Base-by-base conservation (phyloP, 2,888 invertebrate species). In the Rhogogaster chlorosoma region DNA sequence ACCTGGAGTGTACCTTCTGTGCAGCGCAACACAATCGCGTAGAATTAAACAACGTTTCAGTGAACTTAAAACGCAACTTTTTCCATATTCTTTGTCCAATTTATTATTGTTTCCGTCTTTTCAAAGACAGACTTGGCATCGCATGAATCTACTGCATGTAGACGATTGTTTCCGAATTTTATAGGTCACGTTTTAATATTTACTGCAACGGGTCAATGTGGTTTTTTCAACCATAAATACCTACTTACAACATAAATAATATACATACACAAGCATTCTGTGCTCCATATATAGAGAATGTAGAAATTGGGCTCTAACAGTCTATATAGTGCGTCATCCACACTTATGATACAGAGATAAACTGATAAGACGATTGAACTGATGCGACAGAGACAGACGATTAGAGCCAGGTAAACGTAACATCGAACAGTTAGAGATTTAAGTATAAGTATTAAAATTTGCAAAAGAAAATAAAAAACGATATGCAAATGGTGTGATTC, bases 181-280 rank as follows among this genome's bases (percentile, higher is more conserved):
- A 45, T 78, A 32, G 29, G 18, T 78, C 29, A 53, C 38, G 77
- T 78, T 49, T 26, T 5, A 53, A 53, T 57, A n/a, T 78, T 85
- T 85, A 84, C 22, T 64, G 22, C 22, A 57, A 71, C 42, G 26
- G 36, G 12, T 15, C 38, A 73, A 36, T 45, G 5, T 36, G 70
- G 26, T 85, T 83, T 71, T 78, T 83, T 61, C 32, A 15, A 82
- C 90, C 90, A 90, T 91, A 89, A 89, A 90, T 91, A 92, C 91
- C 92, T 93, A 93, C 90, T 91, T 91, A 93, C 92, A 92, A 93
- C 93, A 93, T 92, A 93, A 92, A 92, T 78, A 53, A 78, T 92
- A 93, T 92, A 93, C 93, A 93, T 93, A 93, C 92, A 92, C 93
- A 93, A 92, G 92, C 93, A 93, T 93, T 92, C 89, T 92, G 93